Percentiles rank a stretch among this genome's conserved stretches.
Conservation (phyloP, 2,888 invertebrate genomes). For the Conistra vaccinii region DNA sequence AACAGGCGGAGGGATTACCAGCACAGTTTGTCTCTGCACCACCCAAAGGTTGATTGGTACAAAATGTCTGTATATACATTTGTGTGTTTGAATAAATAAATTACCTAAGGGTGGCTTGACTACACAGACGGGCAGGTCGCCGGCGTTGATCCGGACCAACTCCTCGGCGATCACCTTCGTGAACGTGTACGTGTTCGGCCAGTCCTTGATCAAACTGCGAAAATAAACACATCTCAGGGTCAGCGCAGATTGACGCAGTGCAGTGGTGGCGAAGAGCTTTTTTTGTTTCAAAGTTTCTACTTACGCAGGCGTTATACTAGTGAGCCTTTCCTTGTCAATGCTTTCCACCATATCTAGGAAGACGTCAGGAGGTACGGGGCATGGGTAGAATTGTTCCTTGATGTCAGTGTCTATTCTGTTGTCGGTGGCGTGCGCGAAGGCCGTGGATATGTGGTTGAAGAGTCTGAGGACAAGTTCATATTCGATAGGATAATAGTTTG, state of each 20-base stretch:
- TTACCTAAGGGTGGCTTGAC: conserved; percentile 51
- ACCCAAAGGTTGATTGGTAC: too few relatives aligned
- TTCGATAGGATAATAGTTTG: too few relatives aligned
- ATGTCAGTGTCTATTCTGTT: conserved; percentile 44
- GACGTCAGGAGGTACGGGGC: conserved; percentile 60
- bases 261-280: not conserved
- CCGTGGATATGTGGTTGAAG: conserved; percentile 70
- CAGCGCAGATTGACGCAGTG: not conserved
- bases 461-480: conserved; percentile 63
- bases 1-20: conserved; percentile 6
- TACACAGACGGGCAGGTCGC: conserved; percentile 41
- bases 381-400: conserved; percentile 64
- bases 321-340: conserved; percentile 55
- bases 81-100: too few relatives aligned
- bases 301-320: conserved; percentile 48
- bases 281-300: conserved; percentile 11
- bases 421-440: conserved; percentile 84
- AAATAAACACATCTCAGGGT: not conserved
- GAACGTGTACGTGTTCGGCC: conserved; percentile 54
- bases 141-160: conserved; percentile 49
- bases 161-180: conserved; percentile 41
- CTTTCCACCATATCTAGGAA: conserved; percentile 66
- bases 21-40: too few relatives aligned
- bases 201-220: conserved; percentile 76
- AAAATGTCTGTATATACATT: too few relatives aligned